Base-by-base conservation (phyloP, 2,113 vertebrate species). In the Verasper variegatus region DNA sequence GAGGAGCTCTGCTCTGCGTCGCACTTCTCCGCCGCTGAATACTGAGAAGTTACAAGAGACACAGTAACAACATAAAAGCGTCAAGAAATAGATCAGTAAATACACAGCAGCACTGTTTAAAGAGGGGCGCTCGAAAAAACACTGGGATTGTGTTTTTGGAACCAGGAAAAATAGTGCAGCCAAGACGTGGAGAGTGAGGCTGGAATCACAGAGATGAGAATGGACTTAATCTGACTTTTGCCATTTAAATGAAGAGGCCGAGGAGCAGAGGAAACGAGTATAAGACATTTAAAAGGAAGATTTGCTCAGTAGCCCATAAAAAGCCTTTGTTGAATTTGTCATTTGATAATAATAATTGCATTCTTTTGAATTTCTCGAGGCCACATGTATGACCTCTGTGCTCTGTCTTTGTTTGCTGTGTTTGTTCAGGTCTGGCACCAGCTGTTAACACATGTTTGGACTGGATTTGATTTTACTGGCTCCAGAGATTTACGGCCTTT, bases 81-180 rank as follows among this genome's bases (percentile, higher is more conserved):
- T 88, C 78, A 68, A 76, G 82, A 91, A 90, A 88, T 85, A 90
- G 83, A 90, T 92, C 87, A 88, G 83, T 83, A 89, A 92, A 92
- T 85, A 90, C 86, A 88, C 82, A 65, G 86, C 81, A 75, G 82
- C 68, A 0, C 63, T 86, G 86, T 91, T 91, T 80, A 89, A 89
- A 88, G 86, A 90, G 78, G 5, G 74, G 23, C 18, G 6, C 83
- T 83, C 60, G 47, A 74, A 42, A 85, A 85, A 86, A 82, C 74
- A 82, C 71, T 57, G 45, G 57, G 69, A 78, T 63, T 85, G 88
- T 74, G 61, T 85, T 86, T 88, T 55, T 63, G 75, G 73, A 81
- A 63, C 69, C 68, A 85, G 84, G 67, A 66, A 81, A 80, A 86
- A 84, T 65, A 78, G 42, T 52, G 79, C 77, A 65, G 23, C 49